Base-by-base conservation (phyloP, 2,888 invertebrate species). In the Caenorhabditis sp. region DNA sequence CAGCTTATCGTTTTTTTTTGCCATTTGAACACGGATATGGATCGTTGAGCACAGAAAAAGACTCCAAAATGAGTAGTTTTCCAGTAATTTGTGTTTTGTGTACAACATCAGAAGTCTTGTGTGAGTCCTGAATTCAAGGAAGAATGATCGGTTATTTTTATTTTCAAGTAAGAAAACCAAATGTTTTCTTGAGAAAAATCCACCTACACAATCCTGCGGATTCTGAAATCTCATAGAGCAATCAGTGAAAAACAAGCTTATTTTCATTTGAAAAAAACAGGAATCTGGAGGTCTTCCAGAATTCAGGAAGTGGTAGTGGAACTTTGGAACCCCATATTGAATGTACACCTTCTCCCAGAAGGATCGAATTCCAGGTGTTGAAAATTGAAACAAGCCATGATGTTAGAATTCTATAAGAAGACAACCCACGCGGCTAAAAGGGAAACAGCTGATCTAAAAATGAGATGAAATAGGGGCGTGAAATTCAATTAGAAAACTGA, bases 271-370 rank as follows among this genome's bases (percentile, higher is more conserved):
- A 58, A 56, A 31, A n/a, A 56, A 56, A 8, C 19, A 19, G 10
- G 44, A 41, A 24, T 1, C 31, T 47, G 0, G 63, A 10, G 2
- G 12, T 12, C 12, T 12, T 38, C 12, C 38, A 38, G 38, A 38
- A 6, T 38, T 12, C 38, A 41, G 0, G 19, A 38, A 44, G 6
- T 54, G 24, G 24, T 24, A 54, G 24, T 64, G 68, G 54, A 54
- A 56, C 41, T 56, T 38, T 10, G 38, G 35, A 31, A 61, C 61
- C 26, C 68, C 58, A 68, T 68, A n/a, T 10, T 26, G 49, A 68
- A 68, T 75, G 58, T 75, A 75, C 75, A 68, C 66, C 66, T 68
- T 68, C 49, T 66, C 47, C 31, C 47, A 75, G 35, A 59, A 47
- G 26, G 66, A 68, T 75, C 66, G 59, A 75, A 75, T 75, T 66